A percentile compares a stretch with the other conserved stretches of the same genome.
phyloP scores from a whole-genome alignment of 2,888 invertebrate species.

The Lordiphosa fenestrarum region DNA sequence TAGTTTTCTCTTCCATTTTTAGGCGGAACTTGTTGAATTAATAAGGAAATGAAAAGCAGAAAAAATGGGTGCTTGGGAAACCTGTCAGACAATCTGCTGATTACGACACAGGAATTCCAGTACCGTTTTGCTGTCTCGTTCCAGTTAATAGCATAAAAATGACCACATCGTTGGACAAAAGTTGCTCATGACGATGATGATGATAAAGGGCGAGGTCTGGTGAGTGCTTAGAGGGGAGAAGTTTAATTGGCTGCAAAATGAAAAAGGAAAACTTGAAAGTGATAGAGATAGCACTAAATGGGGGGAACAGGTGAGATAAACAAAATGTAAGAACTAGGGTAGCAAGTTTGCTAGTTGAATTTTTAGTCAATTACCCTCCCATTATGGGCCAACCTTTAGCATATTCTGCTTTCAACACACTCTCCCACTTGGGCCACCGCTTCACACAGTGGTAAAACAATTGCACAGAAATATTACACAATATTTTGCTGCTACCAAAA shows the following conservation, averaged over 20 bases:
- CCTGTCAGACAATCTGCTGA: slow-evolving; percentile 54
- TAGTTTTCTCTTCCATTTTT: neutral
- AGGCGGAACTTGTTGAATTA: slow-evolving; percentile 68
- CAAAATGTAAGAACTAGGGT: too few species aligned
- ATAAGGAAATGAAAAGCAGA: slow-evolving; percentile 63
- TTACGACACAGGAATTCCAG: slow-evolving; percentile 62
- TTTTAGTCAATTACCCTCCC: too few species aligned
- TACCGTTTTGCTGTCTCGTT: slow-evolving; percentile 14
- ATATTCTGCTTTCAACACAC: neutral
- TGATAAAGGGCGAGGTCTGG: neutral
- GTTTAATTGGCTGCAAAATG: slow-evolving; percentile 36
- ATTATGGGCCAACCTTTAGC: neutral
- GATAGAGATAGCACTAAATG: too few species aligned
- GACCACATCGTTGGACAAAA: slow-evolving; percentile 24
- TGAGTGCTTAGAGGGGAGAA: neutral
- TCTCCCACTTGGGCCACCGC: neutral
- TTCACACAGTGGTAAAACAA: slow-evolving; percentile 1
- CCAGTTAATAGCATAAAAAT: slow-evolving; percentile 39
- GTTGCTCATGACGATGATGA: slow-evolving; percentile 12
- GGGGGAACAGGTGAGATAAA: too few species aligned
- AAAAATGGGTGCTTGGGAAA: slow-evolving; percentile 40
- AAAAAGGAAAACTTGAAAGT: slow-evolving; percentile 2
- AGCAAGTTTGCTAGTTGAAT: too few species aligned
- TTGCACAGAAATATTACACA: slow-evolving; percentile 12
- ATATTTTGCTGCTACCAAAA: slow-evolving; percentile 10